phyloP scores from a whole-genome alignment of 2,113 vertebrate species.

The Dromiciops gliroides region DNA sequence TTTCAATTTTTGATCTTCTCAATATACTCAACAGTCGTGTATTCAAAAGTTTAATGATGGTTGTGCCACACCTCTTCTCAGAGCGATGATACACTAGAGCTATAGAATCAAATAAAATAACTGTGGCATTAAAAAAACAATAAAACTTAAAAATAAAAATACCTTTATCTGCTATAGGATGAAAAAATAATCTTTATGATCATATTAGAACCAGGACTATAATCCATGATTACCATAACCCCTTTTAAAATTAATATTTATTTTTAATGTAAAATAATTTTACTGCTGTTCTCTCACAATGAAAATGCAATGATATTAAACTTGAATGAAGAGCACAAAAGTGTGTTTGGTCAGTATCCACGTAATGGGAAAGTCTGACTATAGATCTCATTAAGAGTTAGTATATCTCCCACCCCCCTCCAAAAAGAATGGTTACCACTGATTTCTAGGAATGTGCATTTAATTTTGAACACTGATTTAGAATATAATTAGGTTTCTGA shows the following conservation, averaged over 20 bases:
- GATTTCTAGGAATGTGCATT: background rate
- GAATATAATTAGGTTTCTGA: background rate
- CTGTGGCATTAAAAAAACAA: background rate
- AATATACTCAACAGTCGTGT: background rate
- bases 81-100: background rate
- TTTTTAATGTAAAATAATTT: background rate
- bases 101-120: background rate
- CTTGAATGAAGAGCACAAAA: background rate
- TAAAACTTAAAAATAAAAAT: background rate
- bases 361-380: background rate
- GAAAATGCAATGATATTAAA: background rate
- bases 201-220: background rate
- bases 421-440: background rate
- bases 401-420: background rate
- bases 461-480: background rate
- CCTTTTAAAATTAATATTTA: background rate
- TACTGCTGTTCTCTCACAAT: background rate
- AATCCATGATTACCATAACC: background rate
- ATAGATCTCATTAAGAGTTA: background rate
- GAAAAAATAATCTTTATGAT: background rate
- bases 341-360: background rate
- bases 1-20: background rate
- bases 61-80: background rate
- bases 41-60: background rate
- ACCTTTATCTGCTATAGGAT: background rate